Evolutionary conservation across 2,888 invertebrate genomes (phyloP), one percentile per base, ranked within the genome.

Genomic region (Helleia helle): DNA sequence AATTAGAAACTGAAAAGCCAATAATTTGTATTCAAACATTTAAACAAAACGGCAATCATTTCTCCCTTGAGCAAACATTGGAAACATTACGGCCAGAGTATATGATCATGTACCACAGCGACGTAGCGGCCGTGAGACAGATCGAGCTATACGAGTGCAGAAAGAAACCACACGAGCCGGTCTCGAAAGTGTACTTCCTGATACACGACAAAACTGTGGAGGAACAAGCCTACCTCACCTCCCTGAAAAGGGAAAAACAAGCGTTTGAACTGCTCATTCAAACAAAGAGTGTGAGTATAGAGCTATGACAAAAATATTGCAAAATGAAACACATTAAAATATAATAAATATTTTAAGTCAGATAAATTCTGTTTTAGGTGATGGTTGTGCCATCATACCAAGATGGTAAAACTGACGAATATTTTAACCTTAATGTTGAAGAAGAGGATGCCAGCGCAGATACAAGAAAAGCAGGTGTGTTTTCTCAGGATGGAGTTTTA

Each of bases 211-310:
- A 93, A 46, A 98, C 99, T 4, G 95, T 96, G 0, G 99, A 99
- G 76, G 99, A 99, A 71, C 99, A 99, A 77, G 91, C 94, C 1
- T 99, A 97, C 73, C 86, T 99, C 24, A 96, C 97, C 1, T 89
- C 93, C 0, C 79, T 99, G 41, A 88, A 95, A 49, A 88, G 93
- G 47, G 99, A 99, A 73, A 99, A 98, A 67, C 91, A 94, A 61
- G 94, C 98, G 0, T 99, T 99, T 72, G 97, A 99, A 64, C 86
- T 88, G 54, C 86, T 99, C 27, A 97, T 99, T 54, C 90, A 92
- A 64, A 93, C 95, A 17, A 99, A 98, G 86, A 92, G 93, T 58
- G 96, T 96, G 77, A 86, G 88, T 58, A 7, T n/a, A n/a, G n/a
- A n/a, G n/a, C n/a, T n/a, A n/a, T n/a, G n/a, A n/a, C n/a, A n/a